phyloP scores from a whole-genome alignment of 2,113 vertebrate species.

The Circaetus cinerascens region DNA sequence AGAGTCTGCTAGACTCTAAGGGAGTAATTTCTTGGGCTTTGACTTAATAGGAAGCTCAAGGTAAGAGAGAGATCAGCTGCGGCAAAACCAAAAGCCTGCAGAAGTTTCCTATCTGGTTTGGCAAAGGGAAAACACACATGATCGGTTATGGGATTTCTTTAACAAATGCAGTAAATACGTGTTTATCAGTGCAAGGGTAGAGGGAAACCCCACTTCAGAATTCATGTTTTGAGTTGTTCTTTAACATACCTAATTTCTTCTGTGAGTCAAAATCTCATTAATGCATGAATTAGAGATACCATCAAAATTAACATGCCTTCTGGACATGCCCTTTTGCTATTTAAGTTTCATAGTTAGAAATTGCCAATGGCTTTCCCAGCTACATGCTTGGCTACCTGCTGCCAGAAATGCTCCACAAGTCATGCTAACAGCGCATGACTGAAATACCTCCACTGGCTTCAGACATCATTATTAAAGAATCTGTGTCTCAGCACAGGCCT shows the following conservation, averaged over 20 bases:
- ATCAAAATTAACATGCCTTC: neutral
- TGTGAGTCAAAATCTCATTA: neutral
- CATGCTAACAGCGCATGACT: fast-evolving
- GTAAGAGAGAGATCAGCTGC: neutral
- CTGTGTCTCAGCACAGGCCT: neutral
- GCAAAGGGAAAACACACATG: neutral
- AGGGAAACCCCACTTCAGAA: neutral
- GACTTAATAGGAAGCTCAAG: neutral
- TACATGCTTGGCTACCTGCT: neutral
- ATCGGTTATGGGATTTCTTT: neutral
- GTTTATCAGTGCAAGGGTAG: neutral
- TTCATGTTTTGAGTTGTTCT: neutral
- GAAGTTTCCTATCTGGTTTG: neutral
- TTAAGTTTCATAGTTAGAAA: neutral
- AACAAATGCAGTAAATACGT: neutral
- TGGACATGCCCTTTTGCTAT: fast-evolving
- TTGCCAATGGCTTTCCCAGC: neutral
- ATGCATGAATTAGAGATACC: neutral
- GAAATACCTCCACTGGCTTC: neutral
- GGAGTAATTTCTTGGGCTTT: neutral
- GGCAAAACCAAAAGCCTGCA: neutral
- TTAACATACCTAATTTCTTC: neutral
- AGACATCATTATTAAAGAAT: neutral
- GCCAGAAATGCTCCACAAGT: neutral
- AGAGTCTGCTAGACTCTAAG: neutral